These are phyloP conservation scores for Leucophora obtusa DNA, from an alignment of 2,888 invertebrate genomes.

Conservation along the genomic window DNA sequence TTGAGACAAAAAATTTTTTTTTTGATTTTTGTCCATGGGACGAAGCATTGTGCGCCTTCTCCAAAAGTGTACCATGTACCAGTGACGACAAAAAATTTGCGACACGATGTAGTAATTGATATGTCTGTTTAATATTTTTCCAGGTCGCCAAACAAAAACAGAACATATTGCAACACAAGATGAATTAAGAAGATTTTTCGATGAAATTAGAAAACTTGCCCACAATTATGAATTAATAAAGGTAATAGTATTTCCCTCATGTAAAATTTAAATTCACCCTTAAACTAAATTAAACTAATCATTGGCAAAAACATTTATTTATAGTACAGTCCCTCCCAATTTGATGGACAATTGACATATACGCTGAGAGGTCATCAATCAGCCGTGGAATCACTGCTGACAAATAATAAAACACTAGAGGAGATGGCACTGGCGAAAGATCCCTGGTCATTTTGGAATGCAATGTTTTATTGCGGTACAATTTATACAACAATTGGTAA, in stretches of 20 bases:
- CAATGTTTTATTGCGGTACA: constrained; percentile 92
- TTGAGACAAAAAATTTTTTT: too few relatives aligned
- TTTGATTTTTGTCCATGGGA: too few relatives aligned
- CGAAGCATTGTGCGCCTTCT: too few relatives aligned
- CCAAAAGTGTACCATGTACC: too few relatives aligned
- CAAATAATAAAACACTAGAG: constrained; percentile 67
- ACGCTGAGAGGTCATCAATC: constrained; percentile 81
- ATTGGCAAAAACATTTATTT: background rate
- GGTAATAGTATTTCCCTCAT: constrained; percentile 62
- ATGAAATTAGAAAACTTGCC: constrained; percentile 71
- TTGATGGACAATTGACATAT: constrained; percentile 80
- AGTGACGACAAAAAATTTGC: too few relatives aligned
- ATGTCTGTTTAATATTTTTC: too few relatives aligned
- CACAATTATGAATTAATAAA: constrained; percentile 75
- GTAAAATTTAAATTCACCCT: background rate
- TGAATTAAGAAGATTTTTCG: constrained; percentile 71
- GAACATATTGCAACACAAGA: constrained; percentile 63
- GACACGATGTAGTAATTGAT: too few relatives aligned
- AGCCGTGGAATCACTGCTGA: constrained; percentile 73
- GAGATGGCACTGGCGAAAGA: constrained; percentile 77
- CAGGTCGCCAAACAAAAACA: constrained; percentile 66
- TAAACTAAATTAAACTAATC: background rate
- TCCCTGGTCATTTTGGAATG: constrained; percentile 90
- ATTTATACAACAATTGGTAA: constrained; percentile 94
- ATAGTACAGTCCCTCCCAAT: constrained; percentile 72